Evolutionary conservation across 2,797 vertebrate species (phyloP), one percentile per base, ranked within the genome.

Genomic region (Sebastes umbrosus): DNA sequence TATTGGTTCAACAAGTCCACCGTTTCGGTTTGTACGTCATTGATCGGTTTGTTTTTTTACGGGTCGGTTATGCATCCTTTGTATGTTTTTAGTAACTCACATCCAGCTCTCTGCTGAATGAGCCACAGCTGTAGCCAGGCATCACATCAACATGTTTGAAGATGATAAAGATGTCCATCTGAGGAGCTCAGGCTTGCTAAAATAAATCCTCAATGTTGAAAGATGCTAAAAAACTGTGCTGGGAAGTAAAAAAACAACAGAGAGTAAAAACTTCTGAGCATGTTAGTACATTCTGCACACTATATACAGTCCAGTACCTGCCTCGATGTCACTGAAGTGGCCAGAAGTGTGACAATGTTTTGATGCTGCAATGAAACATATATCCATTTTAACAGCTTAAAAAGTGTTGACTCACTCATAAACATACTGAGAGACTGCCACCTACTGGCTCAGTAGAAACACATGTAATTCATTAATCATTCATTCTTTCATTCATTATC

Each of bases 401-500:
- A 71, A 31, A 27, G 20, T 65, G 77, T 34, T 80, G 54, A 72
- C 32, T 75, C 52, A 62, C 34, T 63, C 2, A 18, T 27, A 39
- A 57, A 60, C 7, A 46, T 50, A 39, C 29, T 60, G 18, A 73
- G 39, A 69, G 46, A 34, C 76, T 86, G 77, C 77, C 82, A 65
- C n/a, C 80, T 90, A 62, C 86, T 88, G 80, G 82, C 68, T 62
- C n/a, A 66, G n/a, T 27, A 22, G 8, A 73, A 25, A 39, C 24
- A 25, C 27, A 27, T 8, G 27, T 22, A 36, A 29, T 54, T 46
- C 43, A 46, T 50, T 50, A 50, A 50, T 50, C 46, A 50, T 50
- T 50, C 46, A 50, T 20, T 50, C 43, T 8, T 46, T 20, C 46
- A 50, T 50, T 50, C 46, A 50, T 20, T 50, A 50, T 50, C 46